Base-by-base conservation (phyloP, 2,797 vertebrate species). In the Meda fulgida region DNA sequence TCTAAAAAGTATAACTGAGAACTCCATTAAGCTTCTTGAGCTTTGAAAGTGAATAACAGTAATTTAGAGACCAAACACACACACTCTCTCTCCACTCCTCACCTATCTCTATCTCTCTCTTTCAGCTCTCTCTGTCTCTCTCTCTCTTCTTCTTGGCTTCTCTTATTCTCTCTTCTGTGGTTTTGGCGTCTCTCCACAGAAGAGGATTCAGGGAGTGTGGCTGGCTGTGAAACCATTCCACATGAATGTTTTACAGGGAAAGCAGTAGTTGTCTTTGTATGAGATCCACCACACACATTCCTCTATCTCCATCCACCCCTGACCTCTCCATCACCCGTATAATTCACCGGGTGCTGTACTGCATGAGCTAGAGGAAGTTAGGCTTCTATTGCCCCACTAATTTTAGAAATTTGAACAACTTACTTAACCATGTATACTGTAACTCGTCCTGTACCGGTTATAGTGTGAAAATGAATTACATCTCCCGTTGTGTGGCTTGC, bases 181-280 rank as follows among this genome's bases (percentile, higher is more conserved):
- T 93, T 91, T n/a, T 93, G 94, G 92, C 90, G 92, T 90, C 91
- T 89, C 92, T 94, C 93, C 94, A 94, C 91, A 85, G 34, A 77
- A 77, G 66, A 81, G 86, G 87, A 87, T 89, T 88, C 80, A 80
- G 87, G 83, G 88, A 83, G 83, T 88, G 86, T 90, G 85, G 80
- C 81, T 81, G 85, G 79, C 78, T 76, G 76, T 76, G 85, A 89
- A 85, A 83, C 23, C 63, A 77, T 78, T 89, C 85, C 87, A 83
- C 82, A 85, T 71, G 83, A 60, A 78, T 78, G 13, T 80, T 84
- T 80, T 79, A 87, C 85, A 86, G 85, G 78, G 79, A 80, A 88
- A 82, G 85, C 83, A 83, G 79, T 83, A 85, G 88, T 86, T 55
- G 31, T 86, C 72, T 89, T 86, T 84, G 89, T 89, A 75, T 78